Conservation (phyloP, 2,888 invertebrate genomes). For the Sipha maydis region DNA sequence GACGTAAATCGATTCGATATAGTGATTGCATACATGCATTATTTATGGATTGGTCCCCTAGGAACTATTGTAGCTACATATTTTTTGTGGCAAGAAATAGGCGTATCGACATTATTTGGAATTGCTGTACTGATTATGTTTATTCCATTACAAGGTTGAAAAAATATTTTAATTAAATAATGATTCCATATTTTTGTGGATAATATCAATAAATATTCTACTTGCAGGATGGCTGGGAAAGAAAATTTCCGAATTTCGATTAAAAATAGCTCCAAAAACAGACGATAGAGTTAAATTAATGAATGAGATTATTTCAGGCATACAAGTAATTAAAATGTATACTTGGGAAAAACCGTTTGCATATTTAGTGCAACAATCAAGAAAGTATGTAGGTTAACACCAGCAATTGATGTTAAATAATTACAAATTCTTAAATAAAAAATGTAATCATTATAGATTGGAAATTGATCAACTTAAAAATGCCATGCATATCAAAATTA, state of each 20-base stretch:
- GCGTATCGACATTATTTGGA: constrained; percentile 76
- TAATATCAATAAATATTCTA: neutral
- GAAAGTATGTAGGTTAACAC: constrained; percentile 72
- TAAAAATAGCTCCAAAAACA: too few relatives aligned
- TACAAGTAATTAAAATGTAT: too few relatives aligned
- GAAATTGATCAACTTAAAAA: constrained; percentile 78
- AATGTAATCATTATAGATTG: constrained; percentile 69
- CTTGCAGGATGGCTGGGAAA: constrained; percentile 74
- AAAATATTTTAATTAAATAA: too few relatives aligned
- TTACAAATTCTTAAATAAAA: too few relatives aligned
- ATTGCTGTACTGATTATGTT: constrained; percentile 77
- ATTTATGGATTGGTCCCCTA: constrained; percentile 89
- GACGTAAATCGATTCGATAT: constrained; percentile 94
- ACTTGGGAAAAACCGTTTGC: too few relatives aligned
- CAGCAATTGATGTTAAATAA: too few relatives aligned
- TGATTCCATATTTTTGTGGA: neutral
- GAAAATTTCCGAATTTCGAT: too few relatives aligned
- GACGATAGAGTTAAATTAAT: too few relatives aligned
- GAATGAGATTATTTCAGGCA: too few relatives aligned
- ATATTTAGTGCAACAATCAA: constrained; percentile 76
- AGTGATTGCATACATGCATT: constrained; percentile 87
- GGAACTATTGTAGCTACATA: constrained; percentile 81
- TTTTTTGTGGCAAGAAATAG: constrained; percentile 75
- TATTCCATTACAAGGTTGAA: constrained; percentile 77
- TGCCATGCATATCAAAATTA: constrained; percentile 76